phyloP scores from a whole-genome alignment of 2,888 invertebrate species.

The Tuberolachnus salignus region DNA sequence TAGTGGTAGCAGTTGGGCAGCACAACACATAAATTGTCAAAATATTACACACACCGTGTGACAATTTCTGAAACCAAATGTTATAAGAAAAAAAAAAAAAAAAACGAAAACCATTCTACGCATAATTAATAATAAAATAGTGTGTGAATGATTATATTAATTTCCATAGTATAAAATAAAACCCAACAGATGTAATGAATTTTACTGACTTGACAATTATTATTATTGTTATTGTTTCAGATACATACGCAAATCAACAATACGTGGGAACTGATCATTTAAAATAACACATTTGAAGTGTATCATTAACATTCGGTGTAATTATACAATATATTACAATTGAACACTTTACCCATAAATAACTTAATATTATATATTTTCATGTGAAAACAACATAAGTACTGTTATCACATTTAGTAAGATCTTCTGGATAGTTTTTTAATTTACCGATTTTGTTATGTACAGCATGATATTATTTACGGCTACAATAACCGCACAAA shows the following conservation, averaged over 20 bases:
- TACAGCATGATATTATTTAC: too few relatives aligned
- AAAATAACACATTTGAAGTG: neutral
- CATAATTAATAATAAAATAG: neutral
- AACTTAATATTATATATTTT: neutral
- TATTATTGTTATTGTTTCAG: constrained; percentile 44
- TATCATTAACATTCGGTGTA: neutral
- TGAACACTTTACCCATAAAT: neutral
- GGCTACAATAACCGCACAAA: too few relatives aligned
- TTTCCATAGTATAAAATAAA: neutral
- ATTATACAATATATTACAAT: too few relatives aligned
- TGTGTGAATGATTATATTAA: constrained; percentile 20
- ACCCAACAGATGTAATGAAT: constrained; percentile 12
- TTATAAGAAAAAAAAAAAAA: too few relatives aligned
- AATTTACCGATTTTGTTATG: neutral
- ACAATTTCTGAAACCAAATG: neutral
- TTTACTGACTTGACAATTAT: constrained; percentile 22
- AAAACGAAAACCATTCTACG: neutral
- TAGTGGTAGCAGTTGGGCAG: neutral
- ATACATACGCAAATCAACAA: constrained; percentile 6
- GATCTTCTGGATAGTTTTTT: neutral
- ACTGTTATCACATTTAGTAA: neutral
- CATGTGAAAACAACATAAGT: neutral
- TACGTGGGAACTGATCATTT: neutral
- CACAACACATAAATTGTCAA: neutral
- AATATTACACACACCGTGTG: constrained; percentile 1